Conservation (phyloP, 2,888 invertebrate genomes). For the Drosophila kanekoi region DNA sequence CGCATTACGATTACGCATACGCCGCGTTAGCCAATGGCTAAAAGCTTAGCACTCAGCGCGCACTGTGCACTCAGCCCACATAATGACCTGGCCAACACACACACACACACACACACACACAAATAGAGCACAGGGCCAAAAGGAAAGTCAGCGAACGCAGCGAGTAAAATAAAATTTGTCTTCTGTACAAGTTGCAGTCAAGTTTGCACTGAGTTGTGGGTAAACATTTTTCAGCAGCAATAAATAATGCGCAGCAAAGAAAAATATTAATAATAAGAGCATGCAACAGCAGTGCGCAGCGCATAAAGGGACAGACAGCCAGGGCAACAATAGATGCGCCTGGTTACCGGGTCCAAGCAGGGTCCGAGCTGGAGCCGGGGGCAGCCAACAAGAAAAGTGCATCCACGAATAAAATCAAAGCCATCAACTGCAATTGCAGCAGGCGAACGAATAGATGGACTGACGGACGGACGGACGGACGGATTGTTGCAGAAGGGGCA, state of each 20-base stretch:
- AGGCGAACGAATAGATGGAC: slow-evolving; percentile 12
- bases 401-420: slow-evolving; percentile 81
- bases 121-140: slow-evolving; percentile 10
- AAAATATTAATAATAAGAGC: slow-evolving; percentile 80
- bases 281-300: slow-evolving; percentile 61
- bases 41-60: slow-evolving; percentile 63
- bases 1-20: slow-evolving; percentile 72
- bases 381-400: slow-evolving; percentile 77
- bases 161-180: slow-evolving; percentile 71
- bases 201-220: slow-evolving; percentile 74
- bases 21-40: slow-evolving; percentile 65
- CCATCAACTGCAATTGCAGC: slow-evolving; percentile 78
- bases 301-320: slow-evolving; percentile 69
- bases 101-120: background rate
- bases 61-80: slow-evolving; percentile 62
- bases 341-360: slow-evolving; percentile 22
- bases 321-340: slow-evolving; percentile 68
- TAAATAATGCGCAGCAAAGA: slow-evolving; percentile 73
- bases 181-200: slow-evolving; percentile 75
- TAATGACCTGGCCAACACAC: slow-evolving; percentile 70
- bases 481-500: slow-evolving; percentile 10
- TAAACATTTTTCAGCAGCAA: slow-evolving; percentile 80
- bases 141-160: slow-evolving; percentile 32
- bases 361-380: slow-evolving; percentile 1
- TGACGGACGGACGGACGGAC: slow-evolving; percentile 2